Conservation (phyloP, 92 coral and sea anemone genomes). For the Diadumene lineata region DNA sequence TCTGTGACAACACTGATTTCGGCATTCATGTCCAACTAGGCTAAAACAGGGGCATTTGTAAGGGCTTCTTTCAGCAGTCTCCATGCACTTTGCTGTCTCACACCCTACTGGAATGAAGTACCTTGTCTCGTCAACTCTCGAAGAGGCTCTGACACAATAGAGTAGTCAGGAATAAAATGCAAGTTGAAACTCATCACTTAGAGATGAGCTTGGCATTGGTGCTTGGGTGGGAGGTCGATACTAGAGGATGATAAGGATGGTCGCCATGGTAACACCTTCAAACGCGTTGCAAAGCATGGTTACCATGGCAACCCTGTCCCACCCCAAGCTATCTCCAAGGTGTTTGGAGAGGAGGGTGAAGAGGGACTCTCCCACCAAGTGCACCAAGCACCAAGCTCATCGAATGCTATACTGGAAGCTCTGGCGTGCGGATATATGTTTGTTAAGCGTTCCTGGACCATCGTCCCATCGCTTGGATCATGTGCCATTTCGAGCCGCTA, state of each 20-base stretch:
- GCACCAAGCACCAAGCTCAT: slow-evolving; percentile 1
- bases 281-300: neutral
- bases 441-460: slow-evolving; percentile 41
- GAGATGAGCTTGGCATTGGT: no score
- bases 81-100: no score
- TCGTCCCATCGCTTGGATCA: slow-evolving; percentile 38
- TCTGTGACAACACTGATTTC: no score
- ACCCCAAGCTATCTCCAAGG: neutral
- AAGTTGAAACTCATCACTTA: no score
- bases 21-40: no score
- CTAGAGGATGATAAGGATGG: neutral
- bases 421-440: slow-evolving; percentile 27
- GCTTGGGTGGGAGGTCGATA: neutral
- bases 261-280: neutral
- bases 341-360: neutral
- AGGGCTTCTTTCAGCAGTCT: no score
- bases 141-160: no score
- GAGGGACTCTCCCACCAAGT: neutral
- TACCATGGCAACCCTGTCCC: slow-evolving; percentile 7
- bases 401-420: neutral
- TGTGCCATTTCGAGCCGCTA: neutral
- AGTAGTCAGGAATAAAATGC: no score
- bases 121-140: no score
- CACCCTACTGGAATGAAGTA: no score
- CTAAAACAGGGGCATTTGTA: no score